phyloP scores from a whole-genome alignment of 64 coral and sea anemone species.

The Stichodactyla mertensii region DNA sequence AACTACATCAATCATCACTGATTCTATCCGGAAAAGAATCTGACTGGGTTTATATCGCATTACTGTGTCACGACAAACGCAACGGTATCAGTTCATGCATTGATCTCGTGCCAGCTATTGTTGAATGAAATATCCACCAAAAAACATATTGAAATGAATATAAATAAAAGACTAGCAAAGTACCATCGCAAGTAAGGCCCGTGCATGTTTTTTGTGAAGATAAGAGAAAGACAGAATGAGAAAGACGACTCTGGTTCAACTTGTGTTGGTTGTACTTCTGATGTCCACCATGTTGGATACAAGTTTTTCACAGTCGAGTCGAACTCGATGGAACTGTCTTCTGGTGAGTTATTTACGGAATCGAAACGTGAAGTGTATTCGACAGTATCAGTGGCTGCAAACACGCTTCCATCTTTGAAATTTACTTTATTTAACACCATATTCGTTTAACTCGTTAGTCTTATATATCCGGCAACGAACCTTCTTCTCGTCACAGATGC shows the following conservation, averaged over 20 bases:
- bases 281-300: not conserved
- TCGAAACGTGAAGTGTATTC: no score
- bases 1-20: no score
- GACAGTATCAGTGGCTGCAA: no score
- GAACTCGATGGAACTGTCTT: not conserved
- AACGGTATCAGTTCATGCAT: not conserved
- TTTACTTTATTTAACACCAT: not conserved
- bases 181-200: no score
- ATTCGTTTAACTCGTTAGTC: not conserved
- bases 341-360: not conserved
- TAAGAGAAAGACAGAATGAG: not conserved
- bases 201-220: not conserved
- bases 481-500: conserved; percentile 50
- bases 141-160: no score
- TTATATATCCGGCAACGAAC: not conserved
- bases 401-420: no score
- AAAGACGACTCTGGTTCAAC: not conserved
- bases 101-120: not conserved
- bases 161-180: not conserved
- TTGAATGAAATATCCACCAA: not conserved
- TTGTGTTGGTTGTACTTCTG: not conserved
- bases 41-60: not conserved
- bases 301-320: not conserved
- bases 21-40: no score
- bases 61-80: not conserved